A percentile compares a stretch with the other conserved stretches of the same genome.
These are phyloP conservation scores for Megalopta genalis DNA, from an alignment of 1,140 invertebrate genomes.

Conservation along the genomic window DNA sequence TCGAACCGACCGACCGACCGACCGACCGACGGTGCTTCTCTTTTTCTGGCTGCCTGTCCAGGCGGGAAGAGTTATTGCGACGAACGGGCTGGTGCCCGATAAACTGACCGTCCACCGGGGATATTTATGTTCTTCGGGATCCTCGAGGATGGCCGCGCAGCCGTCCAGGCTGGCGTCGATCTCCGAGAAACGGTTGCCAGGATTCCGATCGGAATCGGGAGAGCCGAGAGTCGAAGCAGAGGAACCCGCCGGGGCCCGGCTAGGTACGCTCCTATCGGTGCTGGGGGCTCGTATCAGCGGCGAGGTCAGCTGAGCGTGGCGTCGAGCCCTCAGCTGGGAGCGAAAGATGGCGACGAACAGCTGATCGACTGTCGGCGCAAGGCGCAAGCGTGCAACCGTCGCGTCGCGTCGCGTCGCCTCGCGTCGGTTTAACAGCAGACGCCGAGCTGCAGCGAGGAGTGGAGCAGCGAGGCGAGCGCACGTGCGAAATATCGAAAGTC, in stretches of 20 bases:
- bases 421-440: slow-evolving; percentile 27
- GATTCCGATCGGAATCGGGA: no score
- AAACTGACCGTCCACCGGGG: neutral
- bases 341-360: slow-evolving; percentile 75
- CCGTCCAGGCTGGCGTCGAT: no score
- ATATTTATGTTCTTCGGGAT: neutral
- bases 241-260: neutral
- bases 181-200: no score
- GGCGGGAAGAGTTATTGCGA: neutral
- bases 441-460: slow-evolving; percentile 1
- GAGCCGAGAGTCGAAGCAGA: no score
- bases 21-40: neutral
- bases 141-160: no score
- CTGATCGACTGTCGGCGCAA: slow-evolving; percentile 67
- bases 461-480: slow-evolving; percentile 1
- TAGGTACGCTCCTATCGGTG: slow-evolving; percentile 23
- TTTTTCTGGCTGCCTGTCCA: no score
- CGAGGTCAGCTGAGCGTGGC: slow-evolving; percentile 76
- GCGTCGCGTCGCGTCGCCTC: neutral
- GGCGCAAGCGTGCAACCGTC: neutral
- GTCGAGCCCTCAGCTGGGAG: slow-evolving; percentile 71
- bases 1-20: neutral
- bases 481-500: slow-evolving; percentile 44
- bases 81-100: neutral
- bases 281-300: slow-evolving; percentile 53